Base-by-base conservation (phyloP, 2,113 vertebrate species). In the Fulmarus glacialis region DNA sequence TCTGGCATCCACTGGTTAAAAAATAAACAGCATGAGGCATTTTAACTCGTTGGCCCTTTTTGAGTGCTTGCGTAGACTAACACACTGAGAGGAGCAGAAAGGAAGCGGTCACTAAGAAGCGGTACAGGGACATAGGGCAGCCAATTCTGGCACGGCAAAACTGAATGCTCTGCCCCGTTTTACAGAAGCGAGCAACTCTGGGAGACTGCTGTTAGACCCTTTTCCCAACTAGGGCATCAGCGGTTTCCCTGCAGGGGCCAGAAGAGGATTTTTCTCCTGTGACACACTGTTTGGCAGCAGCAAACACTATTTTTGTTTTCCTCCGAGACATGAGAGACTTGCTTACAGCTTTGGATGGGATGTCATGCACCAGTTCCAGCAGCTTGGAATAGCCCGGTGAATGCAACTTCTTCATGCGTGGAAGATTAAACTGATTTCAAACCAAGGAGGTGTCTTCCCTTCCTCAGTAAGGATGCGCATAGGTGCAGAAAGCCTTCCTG, bases 231-330 rank as follows among this genome's bases (percentile, higher is more conserved):
- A 42, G 52, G 60, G 23, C 55, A 82, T 20, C 60, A 87, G 64
- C 4, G 1, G 72, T 80, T 96, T 89, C 66, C 80, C 91, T 93
- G 55, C 36, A 64, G 18, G 40, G 62, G 34, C 62, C 88, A 95
- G 52, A 36, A 86, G 40, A 82, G 56, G 56, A 94, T 93, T 95
- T 18, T 91, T 93, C 52, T 78, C 67, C 50, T 47, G 64, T 95
- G 93, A 94, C 81, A 84, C n/a, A 20, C 34, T 42, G 15, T 38
- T 74, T 96, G 96, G 91, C 93, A 94, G 36, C 64, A 71, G 77
- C 1, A 26, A 95, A 84, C 43, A 72, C 63, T 92, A 58, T 89
- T 91, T 92, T 74, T 93, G 64, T 87, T 91, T 87, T 84, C 93
- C 68, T 94, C 81, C 82, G 81, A 74, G 93, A 96, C 77, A 74